Conservation (phyloP, 2,113 vertebrate species). For the human region GRCh38 chr5:172598001-172598500, state of each 20-base stretch:
- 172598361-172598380: not conserved
- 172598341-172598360: too few relatives aligned
- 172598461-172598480: accelerated
- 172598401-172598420: not conserved
- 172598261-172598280: accelerated
- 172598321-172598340: not conserved
- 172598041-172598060: not conserved
- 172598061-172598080: not conserved
- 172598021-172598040: not conserved
- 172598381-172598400: not conserved
- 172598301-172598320: not conserved
- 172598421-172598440: not conserved
- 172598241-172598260: not conserved
- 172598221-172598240: not conserved
- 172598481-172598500: accelerated
- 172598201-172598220: not conserved
- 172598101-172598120: not conserved
- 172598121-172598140: not conserved
- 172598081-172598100: not conserved
- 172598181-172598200: not conserved
- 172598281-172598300: not conserved
- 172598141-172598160: accelerated
- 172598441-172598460: not conserved
- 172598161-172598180: not conserved
- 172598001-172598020: not conserved